Evolutionary conservation across 2,113 vertebrate genomes (phyloP).

Genomic region (Hypomesus transpacificus): DNA sequence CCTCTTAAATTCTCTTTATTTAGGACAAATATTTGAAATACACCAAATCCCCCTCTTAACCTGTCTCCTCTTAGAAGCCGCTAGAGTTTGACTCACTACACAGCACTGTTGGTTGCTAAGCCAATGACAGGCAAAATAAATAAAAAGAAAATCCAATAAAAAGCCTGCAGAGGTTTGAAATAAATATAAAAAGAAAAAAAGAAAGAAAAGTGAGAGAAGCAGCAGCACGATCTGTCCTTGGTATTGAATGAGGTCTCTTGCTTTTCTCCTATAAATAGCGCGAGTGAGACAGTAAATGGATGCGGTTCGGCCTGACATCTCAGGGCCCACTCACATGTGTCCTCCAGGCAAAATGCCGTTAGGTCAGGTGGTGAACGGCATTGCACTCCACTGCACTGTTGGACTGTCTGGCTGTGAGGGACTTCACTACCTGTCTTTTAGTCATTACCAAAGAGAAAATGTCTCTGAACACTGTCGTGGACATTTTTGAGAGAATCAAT

Average conservation of each 20-base stretch:
- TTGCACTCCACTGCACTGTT: too few species aligned
- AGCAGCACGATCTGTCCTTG: conserved; percentile 19
- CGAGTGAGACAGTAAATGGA: conserved; percentile 14
- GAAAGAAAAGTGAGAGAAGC: conserved; percentile 1
- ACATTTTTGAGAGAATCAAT: too few species aligned
- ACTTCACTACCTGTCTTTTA: too few species aligned
- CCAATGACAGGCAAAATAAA: conserved; percentile 36
- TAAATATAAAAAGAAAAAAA: conserved; percentile 1
- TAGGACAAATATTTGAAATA: not conserved
- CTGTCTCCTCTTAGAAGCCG: conserved; percentile 14
- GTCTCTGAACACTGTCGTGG: too few species aligned
- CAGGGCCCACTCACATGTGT: not conserved
- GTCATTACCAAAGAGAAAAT: too few species aligned
- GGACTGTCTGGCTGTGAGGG: too few species aligned
- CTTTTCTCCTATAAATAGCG: conserved; percentile 21
- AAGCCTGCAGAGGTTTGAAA: conserved; percentile 21
- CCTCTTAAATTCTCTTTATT: not conserved
- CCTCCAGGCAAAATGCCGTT: not conserved
- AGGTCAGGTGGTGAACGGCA: not conserved
- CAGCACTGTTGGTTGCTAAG: conserved; percentile 42
- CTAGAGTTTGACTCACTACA: conserved; percentile 41
- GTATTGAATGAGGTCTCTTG: conserved; percentile 19
- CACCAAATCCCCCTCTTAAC: not conserved
- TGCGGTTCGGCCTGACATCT: not conserved
- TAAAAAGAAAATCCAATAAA: conserved; percentile 31